phyloP scores from a whole-genome alignment of 2,113 vertebrate genomes.

The Gymnobelideus leadbeateri region DNA sequence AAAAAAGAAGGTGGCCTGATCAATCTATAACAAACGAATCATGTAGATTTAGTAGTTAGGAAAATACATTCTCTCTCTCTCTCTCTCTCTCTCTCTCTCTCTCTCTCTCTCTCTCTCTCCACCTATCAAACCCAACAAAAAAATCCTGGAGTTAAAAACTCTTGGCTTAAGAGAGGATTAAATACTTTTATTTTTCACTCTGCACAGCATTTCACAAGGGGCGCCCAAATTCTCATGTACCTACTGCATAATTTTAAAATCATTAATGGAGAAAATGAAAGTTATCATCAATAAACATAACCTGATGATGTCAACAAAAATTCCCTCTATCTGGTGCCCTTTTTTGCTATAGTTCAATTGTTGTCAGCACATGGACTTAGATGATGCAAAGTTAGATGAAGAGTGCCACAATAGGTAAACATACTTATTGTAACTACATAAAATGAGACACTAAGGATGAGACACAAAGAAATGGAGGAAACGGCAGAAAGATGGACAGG shows the following conservation, averaged over 20 bases:
- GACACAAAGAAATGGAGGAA: too few relatives aligned
- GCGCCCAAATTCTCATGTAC: neutral
- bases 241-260: neutral
- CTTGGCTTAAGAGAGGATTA: neutral
- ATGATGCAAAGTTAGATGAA: neutral
- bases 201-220: neutral
- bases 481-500: neutral
- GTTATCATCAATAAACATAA: neutral
- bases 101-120: too few relatives aligned
- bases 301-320: neutral
- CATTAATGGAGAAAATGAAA: neutral
- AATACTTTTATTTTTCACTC: neutral
- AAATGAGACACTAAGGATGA: neutral
- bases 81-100: too few relatives aligned
- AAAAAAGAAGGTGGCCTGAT: neutral
- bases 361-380: neutral
- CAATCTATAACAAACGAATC: neutral
- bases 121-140: too few relatives aligned
- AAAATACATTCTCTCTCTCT: neutral
- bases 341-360: neutral
- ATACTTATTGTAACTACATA: neutral
- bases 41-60: neutral
- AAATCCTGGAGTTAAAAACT: neutral
- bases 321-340: too few relatives aligned
- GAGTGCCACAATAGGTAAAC: neutral